phyloP scores from a whole-genome alignment of 2,113 vertebrate species.

The Archocentrus centrarchus region DNA sequence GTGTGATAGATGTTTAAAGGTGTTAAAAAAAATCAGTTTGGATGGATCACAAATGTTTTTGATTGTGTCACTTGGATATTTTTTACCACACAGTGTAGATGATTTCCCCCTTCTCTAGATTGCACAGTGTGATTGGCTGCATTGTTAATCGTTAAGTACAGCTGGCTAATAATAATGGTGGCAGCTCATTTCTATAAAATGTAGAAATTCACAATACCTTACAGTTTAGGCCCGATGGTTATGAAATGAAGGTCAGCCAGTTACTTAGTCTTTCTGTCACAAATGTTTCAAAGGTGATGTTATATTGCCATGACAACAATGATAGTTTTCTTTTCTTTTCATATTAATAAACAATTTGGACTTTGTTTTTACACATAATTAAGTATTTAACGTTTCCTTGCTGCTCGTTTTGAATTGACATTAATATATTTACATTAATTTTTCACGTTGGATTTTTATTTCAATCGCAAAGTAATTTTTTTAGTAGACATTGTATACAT shows the following conservation, averaged over 20 bases:
- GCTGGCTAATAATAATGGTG: neutral
- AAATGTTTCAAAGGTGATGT: neutral
- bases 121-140: neutral
- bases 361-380: too few species aligned
- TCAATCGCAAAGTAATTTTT: neutral
- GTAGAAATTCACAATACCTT: neutral
- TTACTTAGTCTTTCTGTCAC: neutral
- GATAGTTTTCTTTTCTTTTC: neutral
- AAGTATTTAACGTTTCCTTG: too few species aligned
- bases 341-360: too few species aligned
- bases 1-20: neutral
- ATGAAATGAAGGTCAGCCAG: neutral
- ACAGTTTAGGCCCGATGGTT: neutral
- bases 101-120: neutral
- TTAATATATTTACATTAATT: neutral
- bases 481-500: neutral
- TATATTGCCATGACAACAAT: neutral
- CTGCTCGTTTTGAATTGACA: neutral
- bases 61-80: neutral
- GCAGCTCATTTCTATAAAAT: neutral
- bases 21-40: neutral
- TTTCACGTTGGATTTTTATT: neutral
- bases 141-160: slow-evolving; percentile 6
- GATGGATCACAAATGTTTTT: slow-evolving; percentile 9
- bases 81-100: neutral